phyloP scores from a whole-genome alignment of 2,113 vertebrate species.

The Chloroceryle aenea region DNA sequence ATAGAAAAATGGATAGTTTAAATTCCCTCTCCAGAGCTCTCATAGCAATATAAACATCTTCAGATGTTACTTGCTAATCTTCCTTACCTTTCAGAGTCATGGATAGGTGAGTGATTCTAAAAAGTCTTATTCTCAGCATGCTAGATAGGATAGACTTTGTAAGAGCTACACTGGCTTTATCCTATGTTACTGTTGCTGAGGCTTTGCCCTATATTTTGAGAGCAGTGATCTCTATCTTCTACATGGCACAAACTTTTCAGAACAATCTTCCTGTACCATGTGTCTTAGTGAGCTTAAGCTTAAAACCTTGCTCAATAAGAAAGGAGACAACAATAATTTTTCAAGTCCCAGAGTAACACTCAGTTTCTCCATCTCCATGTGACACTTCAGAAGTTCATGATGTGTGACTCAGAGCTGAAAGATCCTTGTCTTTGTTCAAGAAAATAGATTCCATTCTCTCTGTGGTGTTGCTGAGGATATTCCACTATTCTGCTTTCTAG shows the following conservation, averaged over 20 bases:
- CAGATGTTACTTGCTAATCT: background rate
- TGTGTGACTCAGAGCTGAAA: constrained; percentile 28
- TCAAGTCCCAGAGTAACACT: background rate
- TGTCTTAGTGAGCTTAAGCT: background rate
- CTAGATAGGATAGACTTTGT: background rate
- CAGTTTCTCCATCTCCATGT: background rate
- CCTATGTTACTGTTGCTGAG: background rate
- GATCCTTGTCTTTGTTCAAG: constrained; percentile 35
- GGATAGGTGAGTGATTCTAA: background rate
- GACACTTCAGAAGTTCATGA: constrained; percentile 28
- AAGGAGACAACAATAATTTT: background rate
- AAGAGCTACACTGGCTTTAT: background rate
- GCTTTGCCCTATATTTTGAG: background rate
- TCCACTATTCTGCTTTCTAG: background rate
- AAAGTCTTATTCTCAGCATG: background rate
- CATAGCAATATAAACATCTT: background rate
- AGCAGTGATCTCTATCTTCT: background rate
- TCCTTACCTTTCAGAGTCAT: background rate
- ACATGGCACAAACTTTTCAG: background rate
- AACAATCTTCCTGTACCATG: background rate
- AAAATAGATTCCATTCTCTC: constrained; percentile 47
- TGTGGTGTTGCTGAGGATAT: background rate
- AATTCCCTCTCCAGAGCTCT: background rate
- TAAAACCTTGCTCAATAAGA: background rate
- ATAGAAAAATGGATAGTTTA: background rate